These are phyloP conservation scores for Gavia stellata DNA, from an alignment of 2,113 vertebrate species.

Conservation along the genomic window DNA sequence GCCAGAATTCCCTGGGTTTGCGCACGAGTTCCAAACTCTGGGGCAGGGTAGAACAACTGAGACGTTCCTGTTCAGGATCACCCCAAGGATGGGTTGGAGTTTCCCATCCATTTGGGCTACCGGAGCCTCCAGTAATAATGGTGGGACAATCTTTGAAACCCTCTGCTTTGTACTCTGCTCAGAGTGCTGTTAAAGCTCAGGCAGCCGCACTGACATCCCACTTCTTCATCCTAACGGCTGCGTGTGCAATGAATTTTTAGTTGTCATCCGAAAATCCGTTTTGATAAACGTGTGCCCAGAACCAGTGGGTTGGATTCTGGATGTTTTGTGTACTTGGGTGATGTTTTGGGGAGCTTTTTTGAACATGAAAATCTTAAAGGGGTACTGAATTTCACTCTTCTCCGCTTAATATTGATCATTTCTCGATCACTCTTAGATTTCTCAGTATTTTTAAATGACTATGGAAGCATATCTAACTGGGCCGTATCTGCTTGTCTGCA, in stretches of 20 bases:
- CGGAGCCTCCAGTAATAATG: neutral
- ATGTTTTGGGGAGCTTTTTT: neutral
- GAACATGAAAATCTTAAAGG: neutral
- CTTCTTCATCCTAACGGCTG: neutral
- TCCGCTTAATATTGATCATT: neutral
- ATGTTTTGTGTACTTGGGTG: neutral
- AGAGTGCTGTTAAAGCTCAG: neutral
- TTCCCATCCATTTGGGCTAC: neutral
- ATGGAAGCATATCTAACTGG: neutral
- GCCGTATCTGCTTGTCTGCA: neutral
- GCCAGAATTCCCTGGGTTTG: neutral
- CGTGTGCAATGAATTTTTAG: neutral
- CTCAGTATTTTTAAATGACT: neutral
- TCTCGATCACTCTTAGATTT: neutral
- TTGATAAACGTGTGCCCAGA: neutral
- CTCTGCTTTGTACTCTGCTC: neutral
- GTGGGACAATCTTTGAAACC: neutral
- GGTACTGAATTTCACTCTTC: neutral
- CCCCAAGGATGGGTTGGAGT: neutral
- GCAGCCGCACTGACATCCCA: neutral
- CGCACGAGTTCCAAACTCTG: rapidly evolving
- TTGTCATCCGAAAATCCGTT: neutral
- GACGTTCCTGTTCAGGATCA: neutral
- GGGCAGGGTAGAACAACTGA: neutral
- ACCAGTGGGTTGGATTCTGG: neutral